A percentile compares a stretch with the other conserved stretches of the same genome.
These are phyloP conservation scores for Rallus crepitans DNA, from an alignment of 2,797 vertebrate genomes.

Conservation along the genomic window DNA sequence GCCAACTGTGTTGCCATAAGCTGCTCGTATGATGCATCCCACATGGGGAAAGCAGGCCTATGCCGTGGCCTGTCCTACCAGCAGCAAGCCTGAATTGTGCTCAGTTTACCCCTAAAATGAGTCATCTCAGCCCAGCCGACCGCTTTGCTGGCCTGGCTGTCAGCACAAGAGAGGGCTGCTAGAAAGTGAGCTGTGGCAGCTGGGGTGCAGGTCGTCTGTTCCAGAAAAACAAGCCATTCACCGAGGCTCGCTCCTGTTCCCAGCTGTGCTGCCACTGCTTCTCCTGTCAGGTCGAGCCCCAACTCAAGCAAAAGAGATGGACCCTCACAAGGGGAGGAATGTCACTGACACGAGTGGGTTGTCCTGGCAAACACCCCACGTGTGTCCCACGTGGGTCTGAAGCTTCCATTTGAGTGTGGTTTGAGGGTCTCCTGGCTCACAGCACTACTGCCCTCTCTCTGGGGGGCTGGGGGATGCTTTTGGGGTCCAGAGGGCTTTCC, in stretches of 20 bases:
- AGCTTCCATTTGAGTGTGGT: not conserved
- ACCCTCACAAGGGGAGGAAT: not conserved
- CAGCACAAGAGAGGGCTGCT: not conserved
- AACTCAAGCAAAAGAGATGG: not conserved
- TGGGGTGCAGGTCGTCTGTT: not conserved
- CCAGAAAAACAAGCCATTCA: not conserved
- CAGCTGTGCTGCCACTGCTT: not conserved
- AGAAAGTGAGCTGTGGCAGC: not conserved
- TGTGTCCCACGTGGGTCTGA: not conserved
- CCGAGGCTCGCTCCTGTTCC: not conserved
- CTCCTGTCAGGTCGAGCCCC: not conserved
- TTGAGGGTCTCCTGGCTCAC: not conserved
- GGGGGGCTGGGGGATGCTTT: not conserved
- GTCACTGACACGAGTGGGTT: fast-evolving
- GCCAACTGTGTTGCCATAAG: fast-evolving
- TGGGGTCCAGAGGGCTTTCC: not conserved
- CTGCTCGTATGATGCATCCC: not conserved
- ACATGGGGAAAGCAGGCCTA: not conserved
- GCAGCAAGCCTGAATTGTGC: not conserved
- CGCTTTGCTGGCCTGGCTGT: fast-evolving
- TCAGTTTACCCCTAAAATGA: not conserved
- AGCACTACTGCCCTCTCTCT: not conserved
- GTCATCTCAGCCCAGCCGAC: not conserved
- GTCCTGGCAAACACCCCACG: not conserved
- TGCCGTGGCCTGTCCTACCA: not conserved